phyloP scores from a whole-genome alignment of 2,797 vertebrate species.

The Myotis daubentonii region DNA sequence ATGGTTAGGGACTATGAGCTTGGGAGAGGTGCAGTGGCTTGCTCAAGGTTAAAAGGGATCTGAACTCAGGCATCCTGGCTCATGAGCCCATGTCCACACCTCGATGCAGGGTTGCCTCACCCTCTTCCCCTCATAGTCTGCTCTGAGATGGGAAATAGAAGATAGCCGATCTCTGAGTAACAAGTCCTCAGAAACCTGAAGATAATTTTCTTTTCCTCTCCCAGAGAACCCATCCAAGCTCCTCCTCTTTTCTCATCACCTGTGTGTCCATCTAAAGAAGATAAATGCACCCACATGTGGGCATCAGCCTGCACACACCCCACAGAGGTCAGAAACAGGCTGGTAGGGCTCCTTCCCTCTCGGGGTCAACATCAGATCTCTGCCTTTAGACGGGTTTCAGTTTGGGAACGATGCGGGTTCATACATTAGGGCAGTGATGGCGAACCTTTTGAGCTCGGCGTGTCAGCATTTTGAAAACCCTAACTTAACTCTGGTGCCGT shows the following conservation, averaged over 20 bases:
- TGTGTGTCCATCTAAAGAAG: constrained; percentile 40
- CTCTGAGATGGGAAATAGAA: background rate
- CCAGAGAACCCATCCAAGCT: background rate
- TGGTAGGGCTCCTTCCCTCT: background rate
- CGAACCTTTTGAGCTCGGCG: too few relatives aligned
- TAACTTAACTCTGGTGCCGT: too few relatives aligned
- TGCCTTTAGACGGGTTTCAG: background rate
- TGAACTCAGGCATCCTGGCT: background rate
- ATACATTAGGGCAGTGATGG: background rate
- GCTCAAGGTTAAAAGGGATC: background rate
- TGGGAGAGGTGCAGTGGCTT: background rate
- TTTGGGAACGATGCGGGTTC: background rate
- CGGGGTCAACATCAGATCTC: background rate
- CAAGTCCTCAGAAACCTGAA: background rate
- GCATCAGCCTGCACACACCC: background rate
- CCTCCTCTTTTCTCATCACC: constrained; percentile 24
- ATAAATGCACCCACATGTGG: background rate
- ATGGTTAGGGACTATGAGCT: background rate
- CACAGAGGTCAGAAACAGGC: background rate
- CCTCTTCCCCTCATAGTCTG: background rate
- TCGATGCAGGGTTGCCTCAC: background rate
- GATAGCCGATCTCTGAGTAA: background rate
- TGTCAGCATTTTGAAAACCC: too few relatives aligned
- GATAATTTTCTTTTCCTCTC: background rate
- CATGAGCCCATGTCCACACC: background rate